These are phyloP conservation scores for Linyphia triangularis DNA, from an alignment of 2,888 invertebrate genomes.

Conservation along the genomic window DNA sequence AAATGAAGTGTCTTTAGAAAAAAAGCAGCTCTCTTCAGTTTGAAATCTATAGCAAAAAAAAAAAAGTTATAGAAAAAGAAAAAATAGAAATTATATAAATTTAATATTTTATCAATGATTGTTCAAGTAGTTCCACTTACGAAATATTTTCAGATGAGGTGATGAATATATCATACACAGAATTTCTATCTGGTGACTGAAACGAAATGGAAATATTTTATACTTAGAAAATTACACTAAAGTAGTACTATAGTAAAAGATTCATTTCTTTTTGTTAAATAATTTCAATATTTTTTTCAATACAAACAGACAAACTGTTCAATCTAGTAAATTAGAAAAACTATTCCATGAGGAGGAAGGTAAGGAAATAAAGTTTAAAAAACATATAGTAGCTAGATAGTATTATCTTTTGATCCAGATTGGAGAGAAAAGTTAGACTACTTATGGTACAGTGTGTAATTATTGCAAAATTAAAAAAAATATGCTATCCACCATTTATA, in stretches of 20 bases:
- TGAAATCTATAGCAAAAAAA: slow-evolving; percentile 10
- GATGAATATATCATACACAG: slow-evolving; percentile 66
- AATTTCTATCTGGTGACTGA: slow-evolving; percentile 57
- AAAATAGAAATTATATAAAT: neutral
- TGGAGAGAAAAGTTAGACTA: too few relatives aligned
- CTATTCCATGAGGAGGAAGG: neutral
- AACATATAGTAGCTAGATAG: neutral
- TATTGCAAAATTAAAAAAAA: too few relatives aligned
- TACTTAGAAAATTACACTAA: neutral
- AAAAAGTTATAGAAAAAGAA: neutral
- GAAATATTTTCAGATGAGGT: slow-evolving; percentile 40
- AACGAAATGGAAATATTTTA: neutral
- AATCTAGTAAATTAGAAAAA: neutral
- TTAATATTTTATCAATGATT: neutral
- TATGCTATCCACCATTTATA: too few relatives aligned
- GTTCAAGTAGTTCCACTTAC: slow-evolving; percentile 37
- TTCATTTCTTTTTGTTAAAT: neutral
- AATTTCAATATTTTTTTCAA: neutral
- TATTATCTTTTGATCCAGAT: too few relatives aligned
- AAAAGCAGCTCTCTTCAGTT: slow-evolving; percentile 26
- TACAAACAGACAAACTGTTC: neutral
- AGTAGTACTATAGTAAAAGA: neutral
- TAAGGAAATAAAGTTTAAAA: neutral
- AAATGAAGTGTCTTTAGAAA: neutral
- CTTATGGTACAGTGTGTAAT: too few relatives aligned